These are phyloP conservation scores for Notarius lentiginosus DNA, from an alignment of 2,113 vertebrate genomes.

Conservation along the genomic window DNA sequence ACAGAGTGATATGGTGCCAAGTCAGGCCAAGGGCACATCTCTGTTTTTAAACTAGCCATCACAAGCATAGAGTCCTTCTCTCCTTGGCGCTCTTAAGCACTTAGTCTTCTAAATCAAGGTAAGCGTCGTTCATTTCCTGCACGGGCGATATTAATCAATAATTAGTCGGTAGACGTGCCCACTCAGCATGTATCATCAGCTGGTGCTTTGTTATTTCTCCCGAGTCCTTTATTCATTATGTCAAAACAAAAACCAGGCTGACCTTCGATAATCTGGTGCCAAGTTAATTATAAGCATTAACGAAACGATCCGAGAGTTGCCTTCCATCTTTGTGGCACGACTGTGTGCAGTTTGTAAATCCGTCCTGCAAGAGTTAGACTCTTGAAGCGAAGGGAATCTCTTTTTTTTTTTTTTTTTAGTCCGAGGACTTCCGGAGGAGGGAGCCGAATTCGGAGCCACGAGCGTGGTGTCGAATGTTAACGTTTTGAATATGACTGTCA, in stretches of 20 bases:
- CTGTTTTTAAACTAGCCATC: constrained; percentile 28
- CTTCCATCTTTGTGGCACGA: constrained; percentile 20
- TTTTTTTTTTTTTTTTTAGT: background rate
- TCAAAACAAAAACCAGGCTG: constrained; percentile 44
- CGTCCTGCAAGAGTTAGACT: background rate
- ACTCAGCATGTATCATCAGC: constrained; percentile 40
- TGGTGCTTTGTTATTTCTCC: constrained; percentile 44
- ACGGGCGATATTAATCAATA: constrained; percentile 51
- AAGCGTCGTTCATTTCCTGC: constrained; percentile 51
- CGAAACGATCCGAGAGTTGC: constrained; percentile 22
- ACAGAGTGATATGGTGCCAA: constrained; percentile 14
- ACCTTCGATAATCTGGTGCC: constrained; percentile 34
- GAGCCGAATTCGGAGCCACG: background rate
- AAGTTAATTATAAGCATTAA: constrained; percentile 45
- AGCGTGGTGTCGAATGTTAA: constrained; percentile 35
- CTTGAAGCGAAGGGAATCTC: background rate
- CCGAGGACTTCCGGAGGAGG: background rate
- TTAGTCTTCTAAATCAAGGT: constrained; percentile 39
- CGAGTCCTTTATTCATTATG: constrained; percentile 41
- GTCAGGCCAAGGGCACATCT: constrained; percentile 31
- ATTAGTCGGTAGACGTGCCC: constrained; percentile 45
- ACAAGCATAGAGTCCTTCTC: constrained; percentile 34
- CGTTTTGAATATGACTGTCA: constrained; percentile 49
- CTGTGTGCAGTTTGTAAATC: background rate
- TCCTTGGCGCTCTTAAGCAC: constrained; percentile 44